Base-by-base conservation (phyloP, 2,888 invertebrate genomes). In the Drosophila anomelani region DNA sequence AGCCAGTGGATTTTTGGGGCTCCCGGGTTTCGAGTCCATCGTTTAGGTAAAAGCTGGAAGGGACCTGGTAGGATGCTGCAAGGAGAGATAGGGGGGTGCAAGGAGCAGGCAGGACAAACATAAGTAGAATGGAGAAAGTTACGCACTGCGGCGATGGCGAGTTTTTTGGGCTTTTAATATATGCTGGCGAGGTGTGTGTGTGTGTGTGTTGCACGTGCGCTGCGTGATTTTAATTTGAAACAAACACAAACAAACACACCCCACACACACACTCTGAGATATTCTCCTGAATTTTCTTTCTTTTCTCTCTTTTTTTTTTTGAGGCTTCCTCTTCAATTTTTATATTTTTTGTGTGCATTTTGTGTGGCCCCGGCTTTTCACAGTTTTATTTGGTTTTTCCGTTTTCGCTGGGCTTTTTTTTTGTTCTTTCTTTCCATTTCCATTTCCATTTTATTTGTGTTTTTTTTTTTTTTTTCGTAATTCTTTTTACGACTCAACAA, bases 221-320 rank as follows among this genome's bases (percentile, higher is more conserved):
- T 86, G 86, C 86, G 81, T 84, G 89, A 88, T 88, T 84, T 84
- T 86, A 88, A 88, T 88, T 88, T 86, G 86, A 86, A 85, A 81
- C 67, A 89, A 76, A 75, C 85, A 79, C 61, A 72, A 58, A 41
- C 68, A 58, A 26, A 38, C 68, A 57, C 47, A 62, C 59, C 55
- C 44, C 39, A 54, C 43, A 53, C 39, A 29, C 72, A 58, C 58
- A 54, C 62, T 26, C 26, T 26, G 26, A 17, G 46, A 57, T 53
- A 38, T 64, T 29, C 43, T 58, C 34, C 59, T 58, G 69, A 20
- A 47, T 47, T 46, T 68, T 39, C 54, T 46, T 39, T 29, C 4
- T 17, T 9, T 41, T 39, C 4, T 13, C 7, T 43, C 34, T 54
- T 15, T 23, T 20, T 34, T 23, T 34, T 56, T 59, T 49, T 38